Base-by-base conservation (phyloP, 2,113 vertebrate genomes). In the Pachyramphus minor region DNA sequence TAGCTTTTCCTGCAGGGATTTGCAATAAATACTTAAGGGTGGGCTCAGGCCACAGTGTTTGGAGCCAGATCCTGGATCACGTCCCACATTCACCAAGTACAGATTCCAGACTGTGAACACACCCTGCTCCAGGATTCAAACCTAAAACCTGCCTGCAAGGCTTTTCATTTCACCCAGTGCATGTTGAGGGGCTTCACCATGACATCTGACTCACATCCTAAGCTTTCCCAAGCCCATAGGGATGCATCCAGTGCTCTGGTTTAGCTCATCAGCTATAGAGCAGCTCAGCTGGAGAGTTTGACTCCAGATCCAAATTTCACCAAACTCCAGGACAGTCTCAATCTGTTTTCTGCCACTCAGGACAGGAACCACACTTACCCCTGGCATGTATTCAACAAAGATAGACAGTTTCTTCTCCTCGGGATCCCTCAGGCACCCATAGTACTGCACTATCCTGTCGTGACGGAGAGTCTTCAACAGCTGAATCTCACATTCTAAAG, bases 331-430 rank as follows among this genome's bases (percentile, higher is more conserved):
- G 27, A 45, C 37, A 71, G 31, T 33, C n/a, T 79, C 11, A 42
- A 69, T 73, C 31, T 52, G n/a, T 39, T 67, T 72, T 63, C 37
- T 59, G 11, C 20, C 27, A 3, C 37, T 66, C 55, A 72, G 31
- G 53, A 71, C 20, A 71, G 33, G 41, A 92, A 9, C 6, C 14
- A 33, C n/a, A 75, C 98, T 58, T 66, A 99, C 99, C 98, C 99
- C 99, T 23, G 99, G 98, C 99, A 99, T 99, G 73, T 99, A 99
- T 96, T 99, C 99, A 30, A 99, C 99, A 60, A 99, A 99, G 96
- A 99, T 99, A 18, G 98, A 99, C 50, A 99, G 97, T 30, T 98
- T 99, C 96, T 94, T 99, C 94, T 98, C 98, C 27, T 98, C 98
- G 0, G 98, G 97, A 91, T 99, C 99, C 71, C 99, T 96, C 69